A percentile compares a stretch with the other conserved stretches of the same genome.
These are phyloP conservation scores for Plodia interpunctella DNA, from an alignment of 1,140 invertebrate genomes.

Conservation along the genomic window DNA sequence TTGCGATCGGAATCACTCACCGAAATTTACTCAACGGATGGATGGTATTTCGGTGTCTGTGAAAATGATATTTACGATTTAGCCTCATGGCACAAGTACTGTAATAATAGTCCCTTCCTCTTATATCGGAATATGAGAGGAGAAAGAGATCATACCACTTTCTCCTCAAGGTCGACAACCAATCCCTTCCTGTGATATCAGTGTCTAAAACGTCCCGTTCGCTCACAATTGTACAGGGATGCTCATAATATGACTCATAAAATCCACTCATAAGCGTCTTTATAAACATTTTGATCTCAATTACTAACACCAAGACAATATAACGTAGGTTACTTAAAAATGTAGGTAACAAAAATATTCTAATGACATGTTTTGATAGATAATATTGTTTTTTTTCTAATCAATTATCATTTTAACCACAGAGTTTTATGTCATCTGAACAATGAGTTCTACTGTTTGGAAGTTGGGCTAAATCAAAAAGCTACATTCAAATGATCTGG, in stretches of 20 bases:
- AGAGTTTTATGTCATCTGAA: no score
- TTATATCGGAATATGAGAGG: conserved; percentile 24
- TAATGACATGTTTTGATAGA: no score
- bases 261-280: conserved; percentile 19
- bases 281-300: not conserved
- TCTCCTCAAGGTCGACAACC: conserved; percentile 12
- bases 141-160: conserved; percentile 39
- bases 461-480: no score
- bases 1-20: conserved; percentile 11
- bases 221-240: conserved; percentile 25
- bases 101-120: conserved; percentile 25
- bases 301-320: no score
- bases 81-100: conserved; percentile 35
- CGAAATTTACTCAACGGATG: conserved; percentile 45
- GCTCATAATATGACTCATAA: conserved; percentile 33
- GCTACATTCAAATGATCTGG: no score
- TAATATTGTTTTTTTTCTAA: no score
- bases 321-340: no score
- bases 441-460: no score
- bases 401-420: no score
- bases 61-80: conserved; percentile 33
- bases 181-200: conserved; percentile 24
- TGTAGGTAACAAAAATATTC: no score
- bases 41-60: conserved; percentile 25
- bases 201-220: conserved; percentile 38